These are phyloP conservation scores for Cichlasoma orientale DNA, from an alignment of 2,797 vertebrate species.

Conservation along the genomic window DNA sequence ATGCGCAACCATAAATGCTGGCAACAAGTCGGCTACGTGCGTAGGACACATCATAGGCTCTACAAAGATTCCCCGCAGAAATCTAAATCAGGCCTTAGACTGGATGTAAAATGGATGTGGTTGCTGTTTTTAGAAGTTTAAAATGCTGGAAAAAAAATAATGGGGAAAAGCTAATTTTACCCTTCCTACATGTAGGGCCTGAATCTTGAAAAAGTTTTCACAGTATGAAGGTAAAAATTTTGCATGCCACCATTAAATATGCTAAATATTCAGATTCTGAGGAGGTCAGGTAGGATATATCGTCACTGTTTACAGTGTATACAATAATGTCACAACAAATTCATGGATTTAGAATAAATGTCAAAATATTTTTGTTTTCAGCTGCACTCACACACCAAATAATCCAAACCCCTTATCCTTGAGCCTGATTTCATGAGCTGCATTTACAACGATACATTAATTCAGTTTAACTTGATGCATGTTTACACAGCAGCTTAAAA, in stretches of 20 bases:
- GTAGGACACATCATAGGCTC: too few relatives aligned
- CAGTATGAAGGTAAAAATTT: neutral
- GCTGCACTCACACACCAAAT: neutral
- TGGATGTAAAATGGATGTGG: too few relatives aligned
- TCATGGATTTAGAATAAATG: neutral
- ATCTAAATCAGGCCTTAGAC: too few relatives aligned
- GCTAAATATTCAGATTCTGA: neutral
- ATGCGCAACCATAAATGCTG: too few relatives aligned
- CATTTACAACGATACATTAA: conserved; percentile 10
- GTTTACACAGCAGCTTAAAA: conserved; percentile 11
- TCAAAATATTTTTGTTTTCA: neutral
- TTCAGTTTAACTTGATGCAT: conserved; percentile 18
- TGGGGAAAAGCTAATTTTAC: too few relatives aligned
- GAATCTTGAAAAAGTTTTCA: too few relatives aligned
- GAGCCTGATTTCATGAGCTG: conserved; percentile 2
- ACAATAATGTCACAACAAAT: neutral
- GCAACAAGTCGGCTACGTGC: too few relatives aligned
- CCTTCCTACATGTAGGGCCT: too few relatives aligned
- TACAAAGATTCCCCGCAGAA: too few relatives aligned
- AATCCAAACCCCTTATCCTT: neutral
- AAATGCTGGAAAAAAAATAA: too few relatives aligned
- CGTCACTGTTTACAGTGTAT: accelerated
- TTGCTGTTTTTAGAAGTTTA: too few relatives aligned
- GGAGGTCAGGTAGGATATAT: neutral
- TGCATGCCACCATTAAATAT: neutral